Conservation (phyloP, 2,888 invertebrate genomes). For the Tuberolachnus salignus region DNA sequence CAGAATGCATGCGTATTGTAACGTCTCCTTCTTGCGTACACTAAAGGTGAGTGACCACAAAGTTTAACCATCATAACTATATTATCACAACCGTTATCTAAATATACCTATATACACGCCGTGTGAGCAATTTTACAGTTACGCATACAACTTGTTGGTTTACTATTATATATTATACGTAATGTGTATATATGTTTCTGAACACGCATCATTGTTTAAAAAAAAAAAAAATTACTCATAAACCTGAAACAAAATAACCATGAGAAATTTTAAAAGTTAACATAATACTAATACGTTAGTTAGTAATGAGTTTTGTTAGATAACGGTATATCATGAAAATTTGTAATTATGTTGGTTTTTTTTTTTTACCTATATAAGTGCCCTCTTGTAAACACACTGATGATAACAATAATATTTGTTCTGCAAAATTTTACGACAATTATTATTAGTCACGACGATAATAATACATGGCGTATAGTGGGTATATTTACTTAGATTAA, state of each 20-base stretch:
- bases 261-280: constrained; percentile 28
- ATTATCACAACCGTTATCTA: constrained; percentile 55
- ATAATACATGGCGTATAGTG: background rate
- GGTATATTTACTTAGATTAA: background rate
- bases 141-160: constrained; percentile 7
- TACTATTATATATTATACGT: background rate
- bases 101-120: constrained; percentile 12
- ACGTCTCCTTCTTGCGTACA: constrained; percentile 4
- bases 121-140: constrained; percentile 29
- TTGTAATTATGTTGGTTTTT: background rate
- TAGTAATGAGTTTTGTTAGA: constrained; percentile 14
- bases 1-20: constrained; percentile 19
- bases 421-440: background rate
- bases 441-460: background rate
- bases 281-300: background rate
- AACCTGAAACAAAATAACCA: constrained; percentile 21
- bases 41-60: constrained; percentile 55
- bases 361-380: background rate
- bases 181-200: constrained; percentile 15
- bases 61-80: constrained; percentile 48
- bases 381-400: background rate
- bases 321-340: constrained; percentile 24
- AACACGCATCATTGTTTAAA: constrained; percentile 20
- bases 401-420: background rate
- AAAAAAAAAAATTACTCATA: background rate